Evolutionary conservation across 2,113 vertebrate species (phyloP), one percentile per base, ranked within the genome.

Genomic region (Sorex araneus): DNA sequence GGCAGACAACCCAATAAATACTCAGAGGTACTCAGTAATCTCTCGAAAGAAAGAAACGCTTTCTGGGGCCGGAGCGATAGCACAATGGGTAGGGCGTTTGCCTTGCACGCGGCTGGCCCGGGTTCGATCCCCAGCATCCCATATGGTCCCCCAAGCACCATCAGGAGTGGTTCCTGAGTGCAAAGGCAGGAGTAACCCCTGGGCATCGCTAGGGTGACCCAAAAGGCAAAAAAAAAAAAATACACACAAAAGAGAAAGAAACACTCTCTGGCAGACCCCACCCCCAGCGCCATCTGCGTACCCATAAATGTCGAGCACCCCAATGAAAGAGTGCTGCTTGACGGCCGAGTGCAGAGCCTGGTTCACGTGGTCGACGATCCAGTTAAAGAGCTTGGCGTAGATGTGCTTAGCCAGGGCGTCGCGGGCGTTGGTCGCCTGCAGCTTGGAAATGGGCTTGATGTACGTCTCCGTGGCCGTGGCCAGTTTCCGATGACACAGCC

Each of bases 291-390:
- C 47, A 32, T 13, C 79, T 23, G 97, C 98, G 94, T 92, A 99
- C 99, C 99, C 99, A 0, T 99, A 99, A 94, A 99, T 99, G 97
- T 99, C 99, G 2, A 99, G 97, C 43, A 99, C 99, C 0, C 99
- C 99, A 15, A 99, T 99, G 94, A 99, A 99, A 23, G 99, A 99
- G 97, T 99, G 98, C 93, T 99, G 99, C 50, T 99, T 99, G 66
- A 99, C 84, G 67, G 98, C 97, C 36, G 99, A 98, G 3, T 99
- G 98, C 34, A 99, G 98, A 3, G 99, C 99, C 96, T 98, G 98
- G 97, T 99, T 99, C 95, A 99, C 99, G 1, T 99, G 99, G 93
- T 98, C 98, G 12, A 99, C 99, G 84, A 99, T 99, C 99, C 99
- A 99, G 98, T 97, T 99, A 93, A 99, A 99, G 78, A 99, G 99